Percentiles rank a stretch among this genome's conserved stretches.
phyloP scores from a whole-genome alignment of 1,140 invertebrate genomes.

The Gonioctena quinquepunctata region DNA sequence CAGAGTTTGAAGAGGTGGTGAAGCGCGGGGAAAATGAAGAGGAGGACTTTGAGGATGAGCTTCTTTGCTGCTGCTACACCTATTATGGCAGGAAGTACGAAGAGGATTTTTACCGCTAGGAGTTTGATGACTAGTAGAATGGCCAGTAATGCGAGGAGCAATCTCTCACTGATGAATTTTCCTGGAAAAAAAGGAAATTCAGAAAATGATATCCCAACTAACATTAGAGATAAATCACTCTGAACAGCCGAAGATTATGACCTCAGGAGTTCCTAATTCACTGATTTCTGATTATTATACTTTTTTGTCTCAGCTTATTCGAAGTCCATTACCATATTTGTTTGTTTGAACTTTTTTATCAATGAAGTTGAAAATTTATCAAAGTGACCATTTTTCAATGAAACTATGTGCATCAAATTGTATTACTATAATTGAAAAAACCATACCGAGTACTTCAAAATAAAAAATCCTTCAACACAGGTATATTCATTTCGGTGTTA shows the following conservation, averaged over 20 bases:
- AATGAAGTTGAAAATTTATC: no score
- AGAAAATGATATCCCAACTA: background rate
- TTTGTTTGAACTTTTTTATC: no score
- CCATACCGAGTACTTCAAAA: no score
- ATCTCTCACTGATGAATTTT: slow-evolving; percentile 75
- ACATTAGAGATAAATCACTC: background rate
- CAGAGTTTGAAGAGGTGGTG: slow-evolving; percentile 83
- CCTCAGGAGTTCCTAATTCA: no score
- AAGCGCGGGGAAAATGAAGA: slow-evolving; percentile 80
- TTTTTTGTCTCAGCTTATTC: no score
- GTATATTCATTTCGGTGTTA: no score
- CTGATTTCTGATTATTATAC: no score
- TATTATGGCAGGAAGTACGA: slow-evolving; percentile 72
- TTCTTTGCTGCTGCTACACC: slow-evolving; percentile 82
- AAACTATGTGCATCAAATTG: no score
- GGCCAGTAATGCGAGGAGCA: slow-evolving; percentile 73
- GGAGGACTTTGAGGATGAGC: slow-evolving; percentile 74
- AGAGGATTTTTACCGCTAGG: slow-evolving; percentile 76
- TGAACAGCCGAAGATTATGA: background rate
- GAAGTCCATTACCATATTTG: no score
- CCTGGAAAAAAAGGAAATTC: slow-evolving; percentile 62
- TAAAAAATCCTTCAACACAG: no score
- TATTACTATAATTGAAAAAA: no score
- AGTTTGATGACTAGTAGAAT: slow-evolving; percentile 78
- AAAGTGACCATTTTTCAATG: no score